Evolutionary conservation across 92 coral and sea anemone genomes (phyloP).

Genomic region (Siderastrea siderea): DNA sequence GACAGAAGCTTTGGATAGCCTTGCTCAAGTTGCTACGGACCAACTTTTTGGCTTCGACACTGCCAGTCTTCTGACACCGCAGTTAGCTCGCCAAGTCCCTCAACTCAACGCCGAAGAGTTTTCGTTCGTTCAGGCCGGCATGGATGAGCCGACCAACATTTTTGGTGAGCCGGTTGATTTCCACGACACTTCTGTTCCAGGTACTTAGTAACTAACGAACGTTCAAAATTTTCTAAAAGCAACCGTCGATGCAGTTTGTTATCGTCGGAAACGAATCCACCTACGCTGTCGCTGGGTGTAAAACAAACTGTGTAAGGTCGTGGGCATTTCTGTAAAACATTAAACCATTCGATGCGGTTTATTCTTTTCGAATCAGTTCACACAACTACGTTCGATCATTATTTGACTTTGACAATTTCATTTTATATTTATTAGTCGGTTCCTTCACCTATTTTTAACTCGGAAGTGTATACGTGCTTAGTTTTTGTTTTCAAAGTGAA

Average conservation of each 20-base stretch:
- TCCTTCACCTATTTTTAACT: background rate
- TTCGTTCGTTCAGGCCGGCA: conserved; percentile 77
- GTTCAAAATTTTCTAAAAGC: conserved; percentile 11
- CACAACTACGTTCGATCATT: conserved; percentile 4
- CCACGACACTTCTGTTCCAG: conserved; percentile 96
- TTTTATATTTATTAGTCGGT: background rate
- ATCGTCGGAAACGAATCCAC: conserved; percentile 49
- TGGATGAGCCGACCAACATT: conserved; percentile 95
- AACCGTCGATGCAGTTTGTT: conserved; percentile 43
- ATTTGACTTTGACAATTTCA: conserved; percentile 6
- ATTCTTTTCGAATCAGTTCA: conserved; percentile 29
- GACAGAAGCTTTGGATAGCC: conserved; percentile 96
- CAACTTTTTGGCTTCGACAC: conserved; percentile 98
- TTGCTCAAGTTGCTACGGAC: conserved; percentile 99
- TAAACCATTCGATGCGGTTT: conserved; percentile 18
- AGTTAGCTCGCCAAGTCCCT: conserved; percentile 94
- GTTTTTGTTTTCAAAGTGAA: background rate
- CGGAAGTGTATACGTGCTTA: background rate
- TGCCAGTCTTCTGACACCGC: conserved; percentile 94
- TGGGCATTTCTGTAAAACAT: conserved; percentile 19
- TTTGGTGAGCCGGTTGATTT: conserved; percentile 99
- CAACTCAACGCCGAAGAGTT: conserved; percentile 93
- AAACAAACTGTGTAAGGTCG: conserved; percentile 28
- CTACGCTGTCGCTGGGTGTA: conserved; percentile 41
- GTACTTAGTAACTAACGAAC: conserved; percentile 73